phyloP scores from a whole-genome alignment of 2,113 vertebrate species.

The Aythya baeri region DNA sequence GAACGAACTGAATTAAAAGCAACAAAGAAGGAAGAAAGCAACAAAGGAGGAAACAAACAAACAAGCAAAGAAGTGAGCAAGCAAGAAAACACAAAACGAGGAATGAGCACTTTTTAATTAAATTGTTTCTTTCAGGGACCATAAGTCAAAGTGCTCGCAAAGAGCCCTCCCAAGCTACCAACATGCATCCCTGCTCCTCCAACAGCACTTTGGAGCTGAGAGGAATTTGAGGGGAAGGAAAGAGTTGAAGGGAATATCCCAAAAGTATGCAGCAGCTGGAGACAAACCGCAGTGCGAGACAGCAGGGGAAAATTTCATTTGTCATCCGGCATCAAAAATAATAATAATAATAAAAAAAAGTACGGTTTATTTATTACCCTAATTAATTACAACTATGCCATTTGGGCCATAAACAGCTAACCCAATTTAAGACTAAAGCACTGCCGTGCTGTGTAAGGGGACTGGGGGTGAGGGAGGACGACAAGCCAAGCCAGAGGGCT shows the following conservation, averaged over 20 bases:
- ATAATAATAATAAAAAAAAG: background rate
- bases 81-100: background rate
- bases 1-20: background rate
- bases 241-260: background rate
- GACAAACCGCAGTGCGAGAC: background rate
- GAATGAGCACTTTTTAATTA: background rate
- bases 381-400: background rate
- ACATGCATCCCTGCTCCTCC: background rate
- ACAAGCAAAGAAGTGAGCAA: background rate
- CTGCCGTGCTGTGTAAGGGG: accelerated
- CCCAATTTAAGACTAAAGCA: background rate
- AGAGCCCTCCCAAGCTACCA: background rate
- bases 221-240: background rate
- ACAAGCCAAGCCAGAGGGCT: background rate
- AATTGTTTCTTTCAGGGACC: background rate
- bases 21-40: background rate
- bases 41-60: background rate
- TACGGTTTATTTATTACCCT: background rate
- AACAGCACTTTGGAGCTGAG: background rate
- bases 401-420: background rate
- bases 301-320: background rate
- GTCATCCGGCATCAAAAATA: no score
- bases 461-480: accelerated
- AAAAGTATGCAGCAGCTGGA: background rate
- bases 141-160: background rate